phyloP scores from a whole-genome alignment of 2,797 vertebrate species.

The Argentina silus region DNA sequence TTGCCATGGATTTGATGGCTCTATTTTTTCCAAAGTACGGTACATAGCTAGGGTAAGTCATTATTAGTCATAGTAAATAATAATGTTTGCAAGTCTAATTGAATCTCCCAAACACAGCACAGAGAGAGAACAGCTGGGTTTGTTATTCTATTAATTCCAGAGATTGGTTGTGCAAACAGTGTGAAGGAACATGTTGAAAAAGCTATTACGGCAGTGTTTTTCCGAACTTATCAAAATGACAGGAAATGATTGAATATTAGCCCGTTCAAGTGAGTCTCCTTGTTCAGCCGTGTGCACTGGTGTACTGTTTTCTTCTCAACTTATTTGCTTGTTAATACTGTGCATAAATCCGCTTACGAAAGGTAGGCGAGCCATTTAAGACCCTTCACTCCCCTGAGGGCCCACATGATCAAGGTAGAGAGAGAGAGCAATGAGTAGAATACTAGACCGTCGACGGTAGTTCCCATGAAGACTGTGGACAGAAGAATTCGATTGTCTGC shows the following conservation, averaged over 20 bases:
- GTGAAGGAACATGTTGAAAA: constrained; percentile 73
- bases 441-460: not conserved
- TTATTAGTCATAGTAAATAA: constrained; percentile 51
- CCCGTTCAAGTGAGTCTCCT: constrained; percentile 65
- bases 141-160: constrained; percentile 69
- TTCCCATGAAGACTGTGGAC: not conserved
- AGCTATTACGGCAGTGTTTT: constrained; percentile 68
- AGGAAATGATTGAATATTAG: constrained; percentile 76
- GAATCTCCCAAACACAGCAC: constrained; percentile 44
- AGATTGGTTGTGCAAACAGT: constrained; percentile 76
- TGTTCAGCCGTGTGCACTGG: constrained; percentile 65
- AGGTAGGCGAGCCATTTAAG: constrained; percentile 24
- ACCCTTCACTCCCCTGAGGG: constrained; percentile 32
- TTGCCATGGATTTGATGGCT: constrained; percentile 29
- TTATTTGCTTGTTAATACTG: constrained; percentile 72
- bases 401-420: constrained; percentile 27
- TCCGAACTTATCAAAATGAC: constrained; percentile 73
- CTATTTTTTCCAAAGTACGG: constrained; percentile 34
- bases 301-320: constrained; percentile 62
- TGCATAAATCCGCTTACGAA: constrained; percentile 65
- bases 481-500: not conserved
- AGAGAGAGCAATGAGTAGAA: constrained; percentile 17
- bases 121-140: constrained; percentile 60
- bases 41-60: constrained; percentile 14
- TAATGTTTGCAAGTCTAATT: constrained; percentile 51